Conservation (phyloP, 2,113 vertebrate species). For the Trichechus manatus region DNA sequence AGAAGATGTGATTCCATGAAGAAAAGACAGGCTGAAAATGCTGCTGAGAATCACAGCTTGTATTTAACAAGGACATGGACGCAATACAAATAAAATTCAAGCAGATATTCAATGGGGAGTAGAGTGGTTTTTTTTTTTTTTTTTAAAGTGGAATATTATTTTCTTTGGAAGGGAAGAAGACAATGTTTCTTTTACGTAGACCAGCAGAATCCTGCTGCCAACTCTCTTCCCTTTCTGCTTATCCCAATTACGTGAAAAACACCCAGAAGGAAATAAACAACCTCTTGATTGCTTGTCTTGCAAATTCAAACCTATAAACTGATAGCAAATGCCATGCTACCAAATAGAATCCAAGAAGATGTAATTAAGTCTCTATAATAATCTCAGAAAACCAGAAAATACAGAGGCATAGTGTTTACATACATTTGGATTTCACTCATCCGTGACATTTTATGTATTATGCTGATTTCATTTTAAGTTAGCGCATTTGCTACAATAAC, state of each 20-base stretch:
- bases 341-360: not conserved
- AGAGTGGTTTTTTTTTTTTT: not conserved
- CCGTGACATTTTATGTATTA: not conserved
- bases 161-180: not conserved
- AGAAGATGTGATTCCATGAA: not conserved
- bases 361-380: not conserved
- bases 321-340: slow-evolving; percentile 18
- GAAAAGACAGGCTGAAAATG: not conserved
- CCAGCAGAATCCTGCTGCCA: not conserved
- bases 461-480: slow-evolving; percentile 32
- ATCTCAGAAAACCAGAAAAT: not conserved
- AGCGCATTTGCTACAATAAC: not conserved
- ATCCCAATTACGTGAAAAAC: slow-evolving; percentile 12
- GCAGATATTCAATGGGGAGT: not conserved
- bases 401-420: not conserved
- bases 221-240: not conserved
- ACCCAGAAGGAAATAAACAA: slow-evolving; percentile 24
- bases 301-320: slow-evolving; percentile 50
- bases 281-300: slow-evolving; percentile 38
- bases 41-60: not conserved
- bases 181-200: not conserved
- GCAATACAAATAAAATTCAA: not conserved
- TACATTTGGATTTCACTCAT: not conserved
- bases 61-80: not conserved
- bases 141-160: not conserved